Conservation (phyloP, 2,888 invertebrate species). For the Dynastes hyllus region DNA sequence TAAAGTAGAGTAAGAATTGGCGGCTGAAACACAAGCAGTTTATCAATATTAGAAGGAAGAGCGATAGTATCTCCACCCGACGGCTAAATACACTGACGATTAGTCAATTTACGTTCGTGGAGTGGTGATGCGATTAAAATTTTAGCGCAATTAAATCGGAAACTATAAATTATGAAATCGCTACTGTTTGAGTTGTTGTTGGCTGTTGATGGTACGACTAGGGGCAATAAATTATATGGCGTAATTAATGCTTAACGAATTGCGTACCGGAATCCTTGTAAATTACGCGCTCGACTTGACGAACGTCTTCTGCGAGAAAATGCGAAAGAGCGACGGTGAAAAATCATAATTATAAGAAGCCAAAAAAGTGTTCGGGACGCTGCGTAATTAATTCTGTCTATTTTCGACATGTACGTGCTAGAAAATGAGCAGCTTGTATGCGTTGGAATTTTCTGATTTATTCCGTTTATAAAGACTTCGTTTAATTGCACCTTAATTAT, state of each 20-base stretch:
- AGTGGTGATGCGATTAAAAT: slow-evolving; percentile 39
- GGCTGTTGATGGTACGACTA: slow-evolving; percentile 39
- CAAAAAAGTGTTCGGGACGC: neutral
- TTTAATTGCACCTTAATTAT: slow-evolving; percentile 7
- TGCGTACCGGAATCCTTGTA: slow-evolving; percentile 40
- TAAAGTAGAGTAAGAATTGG: slow-evolving; percentile 25
- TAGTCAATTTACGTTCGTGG: neutral
- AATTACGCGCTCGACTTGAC: slow-evolving; percentile 24
- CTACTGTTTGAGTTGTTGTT: slow-evolving; percentile 41
- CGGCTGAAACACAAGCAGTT: neutral
- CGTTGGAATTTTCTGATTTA: slow-evolving; percentile 14
- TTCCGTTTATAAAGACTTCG: neutral
- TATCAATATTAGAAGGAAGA: slow-evolving; percentile 4
- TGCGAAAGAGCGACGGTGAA: neutral
- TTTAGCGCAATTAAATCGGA: slow-evolving; percentile 47
- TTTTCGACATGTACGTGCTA: slow-evolving; percentile 12
- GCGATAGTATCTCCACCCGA: neutral
- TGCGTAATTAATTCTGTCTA: slow-evolving; percentile 20
- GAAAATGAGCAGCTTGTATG: slow-evolving; percentile 14
- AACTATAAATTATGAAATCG: slow-evolving; percentile 47
- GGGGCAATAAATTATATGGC: slow-evolving; percentile 42
- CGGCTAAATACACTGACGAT: neutral
- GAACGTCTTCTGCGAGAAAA: slow-evolving; percentile 37
- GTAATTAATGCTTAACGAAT: slow-evolving; percentile 48
- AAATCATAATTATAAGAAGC: slow-evolving; percentile 27